Evolutionary conservation across 2,113 vertebrate species (phyloP).

Genomic region (Ailurus styani): DNA sequence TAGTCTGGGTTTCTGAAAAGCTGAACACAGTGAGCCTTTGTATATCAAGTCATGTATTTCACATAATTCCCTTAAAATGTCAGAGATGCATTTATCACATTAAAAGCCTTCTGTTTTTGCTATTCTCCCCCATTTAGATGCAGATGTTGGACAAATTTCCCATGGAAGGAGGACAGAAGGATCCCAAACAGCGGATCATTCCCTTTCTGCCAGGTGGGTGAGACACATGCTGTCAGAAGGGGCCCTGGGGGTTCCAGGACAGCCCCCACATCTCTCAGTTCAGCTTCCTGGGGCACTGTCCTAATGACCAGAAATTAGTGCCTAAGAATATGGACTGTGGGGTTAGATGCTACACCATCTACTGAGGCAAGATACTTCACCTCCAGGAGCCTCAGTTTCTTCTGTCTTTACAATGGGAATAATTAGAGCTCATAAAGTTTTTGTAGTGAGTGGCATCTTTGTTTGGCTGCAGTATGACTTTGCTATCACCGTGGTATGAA

Average conservation of each 20-base stretch:
- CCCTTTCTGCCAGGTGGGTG: constrained; percentile 95
- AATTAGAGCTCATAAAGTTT: not conserved
- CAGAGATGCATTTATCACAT: not conserved
- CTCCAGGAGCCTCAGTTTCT: not conserved
- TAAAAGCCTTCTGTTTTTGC: not conserved
- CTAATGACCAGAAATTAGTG: not conserved
- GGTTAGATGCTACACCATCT: not conserved
- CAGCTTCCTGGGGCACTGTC: not conserved
- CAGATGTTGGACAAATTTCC: constrained; percentile 99
- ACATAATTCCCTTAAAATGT: not conserved
- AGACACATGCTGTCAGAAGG: rapidly evolving
- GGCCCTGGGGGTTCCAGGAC: rapidly evolving
- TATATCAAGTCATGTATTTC: not conserved
- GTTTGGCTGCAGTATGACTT: not conserved
- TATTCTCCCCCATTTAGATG: constrained; percentile 85
- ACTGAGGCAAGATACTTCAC: not conserved
- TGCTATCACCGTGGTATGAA: not conserved
- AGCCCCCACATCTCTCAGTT: not conserved
- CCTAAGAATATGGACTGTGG: not conserved
- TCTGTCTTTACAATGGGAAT: not conserved
- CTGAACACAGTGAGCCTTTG: not conserved
- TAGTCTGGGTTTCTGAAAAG: not conserved
- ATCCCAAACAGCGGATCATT: constrained; percentile 97
- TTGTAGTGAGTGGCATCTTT: not conserved
- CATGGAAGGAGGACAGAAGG: constrained; percentile 98